Conservation (phyloP, 2,113 vertebrate species). For the Sardina pilchardus region DNA sequence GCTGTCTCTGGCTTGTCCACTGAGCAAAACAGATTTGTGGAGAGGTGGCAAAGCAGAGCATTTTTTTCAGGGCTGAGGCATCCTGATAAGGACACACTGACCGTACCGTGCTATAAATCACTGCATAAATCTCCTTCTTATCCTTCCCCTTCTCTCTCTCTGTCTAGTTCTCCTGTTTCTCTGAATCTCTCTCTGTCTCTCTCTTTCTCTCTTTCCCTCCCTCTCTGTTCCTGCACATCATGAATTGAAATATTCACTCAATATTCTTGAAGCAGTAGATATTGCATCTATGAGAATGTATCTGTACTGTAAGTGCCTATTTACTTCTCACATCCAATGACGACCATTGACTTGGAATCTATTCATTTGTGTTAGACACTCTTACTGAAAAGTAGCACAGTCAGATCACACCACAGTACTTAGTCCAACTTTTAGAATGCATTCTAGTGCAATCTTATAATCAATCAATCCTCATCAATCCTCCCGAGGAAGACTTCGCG, state of each 20-base stretch:
- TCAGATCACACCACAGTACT: too few relatives aligned
- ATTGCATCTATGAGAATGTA: neutral
- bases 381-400: too few relatives aligned
- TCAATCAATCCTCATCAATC: neutral
- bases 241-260: neutral
- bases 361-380: too few relatives aligned
- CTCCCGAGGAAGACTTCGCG: neutral
- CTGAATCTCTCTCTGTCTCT: neutral
- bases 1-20: slow-evolving; percentile 27
- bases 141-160: slow-evolving; percentile 4
- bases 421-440: too few relatives aligned
- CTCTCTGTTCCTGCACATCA: neutral
- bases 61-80: slow-evolving; percentile 31
- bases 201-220: neutral
- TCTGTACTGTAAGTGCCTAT: neutral
- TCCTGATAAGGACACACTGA: slow-evolving; percentile 43
- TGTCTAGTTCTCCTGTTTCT: neutral
- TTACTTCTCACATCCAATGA: too few relatives aligned
- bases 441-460: too few relatives aligned
- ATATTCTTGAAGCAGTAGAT: neutral
- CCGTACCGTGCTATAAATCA: slow-evolving; percentile 24
- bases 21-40: slow-evolving; percentile 32
- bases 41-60: slow-evolving; percentile 30
- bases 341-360: too few relatives aligned
- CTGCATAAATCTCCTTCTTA: slow-evolving; percentile 19